Conservation (phyloP, 1,140 invertebrate species). For the Drosophila fuyamai region DNA sequence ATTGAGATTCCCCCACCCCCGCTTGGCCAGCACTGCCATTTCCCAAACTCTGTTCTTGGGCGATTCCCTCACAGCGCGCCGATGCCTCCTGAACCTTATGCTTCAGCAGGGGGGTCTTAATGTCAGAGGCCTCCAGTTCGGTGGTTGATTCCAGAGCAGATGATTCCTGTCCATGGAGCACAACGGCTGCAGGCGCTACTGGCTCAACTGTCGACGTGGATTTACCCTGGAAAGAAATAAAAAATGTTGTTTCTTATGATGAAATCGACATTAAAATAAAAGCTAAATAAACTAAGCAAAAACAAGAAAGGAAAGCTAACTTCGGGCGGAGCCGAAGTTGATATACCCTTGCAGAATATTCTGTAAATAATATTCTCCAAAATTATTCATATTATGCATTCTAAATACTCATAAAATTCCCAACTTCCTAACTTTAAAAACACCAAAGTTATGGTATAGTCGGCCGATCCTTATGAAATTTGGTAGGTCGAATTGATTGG, state of each 20-base stretch:
- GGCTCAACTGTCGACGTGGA: slow-evolving; percentile 44
- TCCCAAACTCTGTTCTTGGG: slow-evolving; percentile 35
- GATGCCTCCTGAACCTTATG: slow-evolving; percentile 48
- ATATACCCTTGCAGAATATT: no score
- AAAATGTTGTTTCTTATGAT: neutral
- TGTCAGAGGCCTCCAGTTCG: slow-evolving; percentile 59
- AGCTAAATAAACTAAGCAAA: neutral
- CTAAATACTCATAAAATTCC: no score
- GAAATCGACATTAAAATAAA: neutral
- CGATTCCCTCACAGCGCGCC: slow-evolving; percentile 23
- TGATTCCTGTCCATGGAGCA: slow-evolving; percentile 24
- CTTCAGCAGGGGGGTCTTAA: slow-evolving; percentile 72
- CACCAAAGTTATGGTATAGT: no score
- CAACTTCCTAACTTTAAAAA: no score
- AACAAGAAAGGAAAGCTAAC: no score
- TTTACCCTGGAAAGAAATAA: slow-evolving; percentile 41
- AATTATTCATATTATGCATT: no score
- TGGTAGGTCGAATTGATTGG: no score
- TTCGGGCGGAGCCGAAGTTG: no score
- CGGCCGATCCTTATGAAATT: no score
- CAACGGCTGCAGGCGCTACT: slow-evolving; percentile 15
- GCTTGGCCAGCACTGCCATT: slow-evolving; percentile 52
- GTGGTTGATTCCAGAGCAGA: slow-evolving; percentile 43
- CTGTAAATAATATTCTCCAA: no score
- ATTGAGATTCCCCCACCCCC: slow-evolving; percentile 54